A percentile compares a stretch with the other conserved stretches of the same genome.
Evolutionary conservation across 2,797 vertebrate genomes (phyloP).

Genomic region (Eospalax fontanierii): DNA sequence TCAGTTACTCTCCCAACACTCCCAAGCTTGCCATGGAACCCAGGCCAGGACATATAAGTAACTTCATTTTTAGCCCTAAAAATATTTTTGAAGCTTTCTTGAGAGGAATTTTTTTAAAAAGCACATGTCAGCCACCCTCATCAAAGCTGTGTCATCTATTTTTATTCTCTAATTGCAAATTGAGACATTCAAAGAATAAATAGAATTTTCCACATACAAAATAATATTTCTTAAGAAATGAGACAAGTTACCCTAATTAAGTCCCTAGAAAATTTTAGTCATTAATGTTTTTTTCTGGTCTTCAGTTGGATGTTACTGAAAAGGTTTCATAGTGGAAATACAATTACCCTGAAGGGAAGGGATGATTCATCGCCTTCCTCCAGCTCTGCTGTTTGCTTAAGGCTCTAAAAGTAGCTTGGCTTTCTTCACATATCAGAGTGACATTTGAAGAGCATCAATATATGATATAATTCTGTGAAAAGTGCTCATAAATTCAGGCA

Average conservation of each 20-base stretch:
- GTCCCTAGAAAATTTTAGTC: background rate
- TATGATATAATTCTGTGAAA: background rate
- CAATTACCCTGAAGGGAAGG: background rate
- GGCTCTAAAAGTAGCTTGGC: slow-evolving; percentile 24
- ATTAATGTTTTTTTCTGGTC: background rate
- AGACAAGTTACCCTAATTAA: background rate
- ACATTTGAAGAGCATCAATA: background rate
- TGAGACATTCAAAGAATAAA: slow-evolving; percentile 29
- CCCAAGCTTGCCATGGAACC: background rate
- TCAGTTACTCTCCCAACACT: background rate
- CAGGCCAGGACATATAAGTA: background rate
- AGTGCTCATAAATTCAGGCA: background rate
- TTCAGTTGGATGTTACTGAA: background rate
- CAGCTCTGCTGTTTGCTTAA: slow-evolving; percentile 25
- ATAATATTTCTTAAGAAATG: background rate
- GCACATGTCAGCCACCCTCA: background rate
- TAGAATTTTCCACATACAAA: slow-evolving; percentile 46
- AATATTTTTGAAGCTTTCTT: background rate
- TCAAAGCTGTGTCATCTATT: background rate
- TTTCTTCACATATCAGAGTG: background rate
- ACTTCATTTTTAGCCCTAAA: slow-evolving; percentile 28
- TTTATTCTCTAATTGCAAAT: slow-evolving; percentile 18
- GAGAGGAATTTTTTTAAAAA: background rate
- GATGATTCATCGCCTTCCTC: slow-evolving; percentile 1
- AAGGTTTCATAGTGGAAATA: slow-evolving; percentile 24